Evolutionary conservation across 2,888 invertebrate species (phyloP).

Genomic region (Athetis lepigone): DNA sequence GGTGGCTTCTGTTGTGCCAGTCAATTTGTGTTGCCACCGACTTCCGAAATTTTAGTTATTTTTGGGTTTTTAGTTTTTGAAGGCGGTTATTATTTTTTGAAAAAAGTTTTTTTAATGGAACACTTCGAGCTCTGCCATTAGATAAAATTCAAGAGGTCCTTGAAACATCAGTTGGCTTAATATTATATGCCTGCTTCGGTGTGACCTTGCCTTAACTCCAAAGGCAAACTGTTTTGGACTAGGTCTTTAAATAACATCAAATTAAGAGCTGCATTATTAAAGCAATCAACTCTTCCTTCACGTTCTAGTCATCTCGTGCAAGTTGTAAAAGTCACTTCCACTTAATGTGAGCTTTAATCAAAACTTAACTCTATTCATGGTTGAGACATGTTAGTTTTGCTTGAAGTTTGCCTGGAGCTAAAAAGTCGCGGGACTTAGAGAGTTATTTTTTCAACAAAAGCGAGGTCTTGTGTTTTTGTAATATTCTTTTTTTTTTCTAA

Average conservation of each 20-base stretch:
- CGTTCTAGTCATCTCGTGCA: constrained; percentile 14
- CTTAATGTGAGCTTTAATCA: constrained; percentile 36
- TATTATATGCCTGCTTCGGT: no score
- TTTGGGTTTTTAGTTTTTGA: no score
- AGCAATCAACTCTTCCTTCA: constrained; percentile 9
- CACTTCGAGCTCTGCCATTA: no score
- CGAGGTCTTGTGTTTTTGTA: background rate
- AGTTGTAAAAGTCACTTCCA: constrained; percentile 28
- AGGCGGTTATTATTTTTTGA: no score
- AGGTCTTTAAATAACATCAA: background rate
- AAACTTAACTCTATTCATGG: constrained; percentile 37
- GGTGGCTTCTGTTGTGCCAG: no score
- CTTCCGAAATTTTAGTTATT: no score
- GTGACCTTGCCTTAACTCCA: background rate
- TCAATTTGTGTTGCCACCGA: no score
- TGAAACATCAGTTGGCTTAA: no score
- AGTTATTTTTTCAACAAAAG: background rate
- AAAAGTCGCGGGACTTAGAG: background rate
- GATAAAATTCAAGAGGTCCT: no score
- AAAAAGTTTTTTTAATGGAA: no score
- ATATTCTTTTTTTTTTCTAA: no score
- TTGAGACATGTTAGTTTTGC: constrained; percentile 10
- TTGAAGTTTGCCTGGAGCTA: constrained; percentile 1
- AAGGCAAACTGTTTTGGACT: background rate
- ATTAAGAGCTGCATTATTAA: constrained; percentile 11